Evolutionary conservation across 2,888 invertebrate genomes (phyloP).

Genomic region (Drosophila ezoana): DNA sequence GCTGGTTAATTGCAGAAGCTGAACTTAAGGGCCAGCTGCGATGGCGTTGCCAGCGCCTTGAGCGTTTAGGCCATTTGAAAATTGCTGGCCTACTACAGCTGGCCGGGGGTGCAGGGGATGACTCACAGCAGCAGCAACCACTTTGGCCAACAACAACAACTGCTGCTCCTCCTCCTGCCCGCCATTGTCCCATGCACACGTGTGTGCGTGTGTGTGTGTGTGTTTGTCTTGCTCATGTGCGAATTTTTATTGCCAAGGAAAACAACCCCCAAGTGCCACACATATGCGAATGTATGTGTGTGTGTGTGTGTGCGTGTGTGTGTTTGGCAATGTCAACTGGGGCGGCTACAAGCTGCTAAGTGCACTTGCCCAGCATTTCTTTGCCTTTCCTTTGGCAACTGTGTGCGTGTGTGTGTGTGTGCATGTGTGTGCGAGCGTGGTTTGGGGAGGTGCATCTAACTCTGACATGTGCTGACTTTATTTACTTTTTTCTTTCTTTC

Average conservation of each 20-base stretch:
- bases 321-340: constrained; percentile 73
- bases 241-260: constrained; percentile 73
- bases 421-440: constrained; percentile 7
- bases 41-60: constrained; percentile 58
- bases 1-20: constrained; percentile 60
- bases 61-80: constrained; percentile 78
- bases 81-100: constrained; percentile 61
- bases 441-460: constrained; percentile 7
- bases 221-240: constrained; percentile 65
- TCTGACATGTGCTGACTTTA: constrained; percentile 26
- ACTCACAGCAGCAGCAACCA: constrained; percentile 43
- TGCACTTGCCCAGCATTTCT: constrained; percentile 77
- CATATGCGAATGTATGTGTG: constrained; percentile 19
- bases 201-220: constrained; percentile 2
- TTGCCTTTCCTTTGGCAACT: constrained; percentile 55
- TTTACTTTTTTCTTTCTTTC: constrained; percentile 22
- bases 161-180: constrained; percentile 31
- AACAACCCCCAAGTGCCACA: constrained; percentile 75
- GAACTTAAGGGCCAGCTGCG: constrained; percentile 54
- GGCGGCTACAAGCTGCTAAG: constrained; percentile 77
- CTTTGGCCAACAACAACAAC: constrained; percentile 52
- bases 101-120: constrained; percentile 29
- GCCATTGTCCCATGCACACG: constrained; percentile 56
- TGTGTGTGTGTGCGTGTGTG: constrained; percentile 36
- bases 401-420: constrained; percentile 3